Evolutionary conservation across 2,888 invertebrate genomes (phyloP).

Genomic region (Coelinius sp.): DNA sequence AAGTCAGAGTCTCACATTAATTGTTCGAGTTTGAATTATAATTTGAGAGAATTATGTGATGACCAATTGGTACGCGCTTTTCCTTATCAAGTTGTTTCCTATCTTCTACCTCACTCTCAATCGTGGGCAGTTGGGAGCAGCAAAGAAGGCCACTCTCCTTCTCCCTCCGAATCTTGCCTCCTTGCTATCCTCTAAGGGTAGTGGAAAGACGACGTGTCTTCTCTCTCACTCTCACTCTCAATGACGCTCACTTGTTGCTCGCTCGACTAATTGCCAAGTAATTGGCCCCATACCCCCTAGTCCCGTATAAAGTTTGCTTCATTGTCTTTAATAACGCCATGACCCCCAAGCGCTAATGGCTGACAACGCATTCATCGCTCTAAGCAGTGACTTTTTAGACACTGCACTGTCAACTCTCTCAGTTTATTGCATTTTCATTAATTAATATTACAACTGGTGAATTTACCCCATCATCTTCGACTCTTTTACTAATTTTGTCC

Average conservation of each 20-base stretch:
- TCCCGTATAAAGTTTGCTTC: constrained; percentile 69
- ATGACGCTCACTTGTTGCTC: constrained; percentile 69
- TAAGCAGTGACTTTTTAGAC: neutral
- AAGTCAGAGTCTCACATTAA: no score
- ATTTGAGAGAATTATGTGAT: neutral
- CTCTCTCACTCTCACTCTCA: constrained; percentile 29
- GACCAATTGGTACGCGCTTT: neutral
- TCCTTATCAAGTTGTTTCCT: neutral
- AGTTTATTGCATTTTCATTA: neutral
- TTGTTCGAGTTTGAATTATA: no score
- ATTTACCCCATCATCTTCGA: neutral
- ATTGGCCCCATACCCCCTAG: constrained; percentile 65
- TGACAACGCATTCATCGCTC: constrained; percentile 60
- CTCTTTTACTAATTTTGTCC: neutral
- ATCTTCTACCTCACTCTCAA: neutral
- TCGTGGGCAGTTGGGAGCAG: neutral
- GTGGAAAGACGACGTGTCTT: constrained; percentile 25
- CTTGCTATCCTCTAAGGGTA: constrained; percentile 18
- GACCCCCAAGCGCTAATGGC: constrained; percentile 65
- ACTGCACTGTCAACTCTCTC: neutral
- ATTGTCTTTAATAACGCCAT: constrained; percentile 70
- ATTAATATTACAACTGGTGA: no score
- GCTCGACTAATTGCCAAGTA: constrained; percentile 70
- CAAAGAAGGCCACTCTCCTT: neutral
- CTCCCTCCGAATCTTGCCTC: neutral